Conservation (phyloP, 2,113 vertebrate genomes). For the Rhipidura dahli region DNA sequence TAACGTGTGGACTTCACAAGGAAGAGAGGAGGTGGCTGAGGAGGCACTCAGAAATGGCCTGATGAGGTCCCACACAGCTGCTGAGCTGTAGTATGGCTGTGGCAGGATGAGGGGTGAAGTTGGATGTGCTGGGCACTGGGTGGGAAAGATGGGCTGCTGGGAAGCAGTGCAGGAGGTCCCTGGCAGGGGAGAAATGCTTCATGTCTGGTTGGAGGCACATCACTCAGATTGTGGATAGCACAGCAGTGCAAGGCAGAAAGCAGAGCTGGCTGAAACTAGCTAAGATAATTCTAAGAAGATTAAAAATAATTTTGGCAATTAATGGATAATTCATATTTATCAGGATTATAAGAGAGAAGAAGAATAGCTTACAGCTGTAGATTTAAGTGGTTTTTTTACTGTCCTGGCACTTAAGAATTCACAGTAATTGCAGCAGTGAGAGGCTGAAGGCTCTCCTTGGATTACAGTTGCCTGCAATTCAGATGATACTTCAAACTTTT, state of each 20-base stretch:
- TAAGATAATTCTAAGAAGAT: not conserved
- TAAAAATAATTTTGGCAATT: constrained; percentile 17
- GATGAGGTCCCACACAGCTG: not conserved
- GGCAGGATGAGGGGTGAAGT: not conserved
- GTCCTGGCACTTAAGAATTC: not conserved
- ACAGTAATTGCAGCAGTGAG: not conserved
- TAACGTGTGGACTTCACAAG: not conserved
- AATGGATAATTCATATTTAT: constrained; percentile 9
- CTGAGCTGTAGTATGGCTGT: not conserved
- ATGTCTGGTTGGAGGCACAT: not conserved
- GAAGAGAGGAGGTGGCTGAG: not conserved
- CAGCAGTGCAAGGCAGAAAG: not conserved
- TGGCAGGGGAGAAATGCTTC: not conserved
- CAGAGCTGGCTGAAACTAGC: not conserved
- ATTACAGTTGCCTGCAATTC: not conserved
- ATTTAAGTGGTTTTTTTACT: not conserved
- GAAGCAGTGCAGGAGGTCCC: not conserved
- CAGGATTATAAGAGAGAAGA: not conserved
- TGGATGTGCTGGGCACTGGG: fast-evolving
- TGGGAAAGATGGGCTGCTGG: not conserved
- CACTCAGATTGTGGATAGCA: not conserved
- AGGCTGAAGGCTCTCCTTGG: not conserved
- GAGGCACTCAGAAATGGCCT: not conserved
- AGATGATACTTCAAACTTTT: not conserved
- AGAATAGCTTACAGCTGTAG: not conserved